These are phyloP conservation scores for Acyrthosiphon pisum DNA, from an alignment of 1,140 invertebrate genomes.

Conservation along the genomic window DNA sequence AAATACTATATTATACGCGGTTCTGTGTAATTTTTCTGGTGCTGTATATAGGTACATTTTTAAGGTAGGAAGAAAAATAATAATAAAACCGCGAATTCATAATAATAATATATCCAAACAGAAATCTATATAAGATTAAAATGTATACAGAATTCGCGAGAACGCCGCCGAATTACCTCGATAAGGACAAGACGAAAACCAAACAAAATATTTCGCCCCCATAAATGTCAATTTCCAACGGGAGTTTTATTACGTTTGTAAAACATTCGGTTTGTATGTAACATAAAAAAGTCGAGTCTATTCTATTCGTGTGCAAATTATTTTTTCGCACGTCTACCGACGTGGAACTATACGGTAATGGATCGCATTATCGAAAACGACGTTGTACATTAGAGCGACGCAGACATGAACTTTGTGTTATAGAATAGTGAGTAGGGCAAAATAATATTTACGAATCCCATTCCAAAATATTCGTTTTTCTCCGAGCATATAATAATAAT, in stretches of 20 bases:
- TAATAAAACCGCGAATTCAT: background rate
- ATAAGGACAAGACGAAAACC: background rate
- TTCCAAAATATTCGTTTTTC: background rate
- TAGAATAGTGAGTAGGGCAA: background rate
- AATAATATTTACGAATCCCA: background rate
- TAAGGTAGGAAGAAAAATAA: background rate
- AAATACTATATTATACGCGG: too few relatives aligned
- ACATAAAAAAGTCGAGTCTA: background rate
- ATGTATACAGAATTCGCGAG: background rate
- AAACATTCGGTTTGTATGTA: constrained; percentile 2
- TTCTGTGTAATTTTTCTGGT: background rate
- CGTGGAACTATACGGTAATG: background rate
- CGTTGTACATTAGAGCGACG: background rate
- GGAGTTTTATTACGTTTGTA: background rate
- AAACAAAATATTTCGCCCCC: background rate
- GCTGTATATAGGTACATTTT: background rate
- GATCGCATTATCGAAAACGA: constrained; percentile 15
- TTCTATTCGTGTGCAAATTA: background rate
- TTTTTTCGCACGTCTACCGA: background rate
- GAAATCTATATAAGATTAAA: constrained; percentile 4
- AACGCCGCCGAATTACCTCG: background rate
- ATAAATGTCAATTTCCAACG: background rate
- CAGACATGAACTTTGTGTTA: background rate
- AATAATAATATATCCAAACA: background rate
- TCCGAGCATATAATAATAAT: background rate